These are phyloP conservation scores for Anolis carolinensis DNA, from an alignment of 2,113 vertebrate genomes.

Conservation along the genomic window DNA sequence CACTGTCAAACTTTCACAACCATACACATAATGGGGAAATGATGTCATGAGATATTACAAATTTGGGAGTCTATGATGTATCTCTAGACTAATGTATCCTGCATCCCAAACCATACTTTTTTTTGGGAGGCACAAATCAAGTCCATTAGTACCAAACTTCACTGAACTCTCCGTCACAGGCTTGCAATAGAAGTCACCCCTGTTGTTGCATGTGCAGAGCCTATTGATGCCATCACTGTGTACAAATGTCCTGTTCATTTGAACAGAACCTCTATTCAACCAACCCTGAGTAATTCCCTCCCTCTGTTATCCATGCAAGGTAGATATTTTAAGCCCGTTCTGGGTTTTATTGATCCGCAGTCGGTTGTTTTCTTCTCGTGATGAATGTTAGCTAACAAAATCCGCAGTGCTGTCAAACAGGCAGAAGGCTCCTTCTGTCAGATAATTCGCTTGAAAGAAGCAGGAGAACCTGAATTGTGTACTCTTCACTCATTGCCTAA, in stretches of 20 bases:
- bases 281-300: background rate
- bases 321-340: conserved; percentile 53
- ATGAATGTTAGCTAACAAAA: conserved; percentile 54
- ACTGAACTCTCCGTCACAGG: background rate
- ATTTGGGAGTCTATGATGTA: no score
- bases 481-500: conserved; percentile 44
- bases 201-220: background rate
- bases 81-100: background rate
- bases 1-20: no score
- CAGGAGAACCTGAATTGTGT: conserved; percentile 37
- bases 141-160: background rate
- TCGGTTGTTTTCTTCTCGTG: conserved; percentile 51
- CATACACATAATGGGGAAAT: no score
- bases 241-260: background rate
- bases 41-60: no score
- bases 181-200: background rate
- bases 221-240: background rate
- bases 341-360: conserved; percentile 48
- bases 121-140: background rate
- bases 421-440: conserved; percentile 24
- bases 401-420: conserved; percentile 16
- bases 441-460: conserved; percentile 45
- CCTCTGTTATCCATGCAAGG: conserved; percentile 11
- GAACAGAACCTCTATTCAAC: background rate
- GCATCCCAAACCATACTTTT: background rate